Evolutionary conservation across 2,888 invertebrate species (phyloP), one percentile per base, ranked within the genome.

Genomic region (Cylindroiulus punctatus): DNA sequence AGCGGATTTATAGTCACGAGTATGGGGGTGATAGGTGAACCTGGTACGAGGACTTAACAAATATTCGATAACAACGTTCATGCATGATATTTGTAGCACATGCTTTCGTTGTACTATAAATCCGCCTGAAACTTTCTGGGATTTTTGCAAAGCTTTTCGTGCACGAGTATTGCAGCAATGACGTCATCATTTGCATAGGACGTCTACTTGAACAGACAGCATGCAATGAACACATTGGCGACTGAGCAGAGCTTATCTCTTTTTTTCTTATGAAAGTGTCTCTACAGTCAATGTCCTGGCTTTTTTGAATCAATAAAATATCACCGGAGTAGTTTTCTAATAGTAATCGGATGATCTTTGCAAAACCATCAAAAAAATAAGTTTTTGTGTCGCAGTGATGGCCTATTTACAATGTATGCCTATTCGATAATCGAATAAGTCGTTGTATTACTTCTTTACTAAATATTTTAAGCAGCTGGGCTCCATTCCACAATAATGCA

Each of bases 221-320:
- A 76, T 76, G 76, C 76, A 76, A 76, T 76, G 17, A 26, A 76
- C 26, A 76, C 12, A 76, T 30, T 76, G 76, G 30, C 30, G 76
- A 76, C 76, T 76, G 76, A 76, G 76, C 14, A 32, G 30, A 30
- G 30, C 76, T 76, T 76, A 76, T 76, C 76, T 65, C 26, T 26
- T 76, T 12, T 32, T 32, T 76, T 76, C 30, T 76, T 76, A 32
- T 30, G 76, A 1, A 76, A 14, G 30, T 30, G 14, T 30, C 30
- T 32, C 76, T 4, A 30, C 30, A 30, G 76, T 30, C 76, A 17
- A 32, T 76, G 30, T 17, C 76, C 30, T 30, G 76, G 32, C 30
- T 26, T 36, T 7, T 7, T 36, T 2, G 36, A 17, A 17, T 76
- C 30, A 30, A 65, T 22, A 65, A 65, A 65, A 76, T 76, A 76